These are phyloP conservation scores for Hyperoplus lanceolatus DNA, from an alignment of 2,797 vertebrate genomes.

Conservation along the genomic window DNA sequence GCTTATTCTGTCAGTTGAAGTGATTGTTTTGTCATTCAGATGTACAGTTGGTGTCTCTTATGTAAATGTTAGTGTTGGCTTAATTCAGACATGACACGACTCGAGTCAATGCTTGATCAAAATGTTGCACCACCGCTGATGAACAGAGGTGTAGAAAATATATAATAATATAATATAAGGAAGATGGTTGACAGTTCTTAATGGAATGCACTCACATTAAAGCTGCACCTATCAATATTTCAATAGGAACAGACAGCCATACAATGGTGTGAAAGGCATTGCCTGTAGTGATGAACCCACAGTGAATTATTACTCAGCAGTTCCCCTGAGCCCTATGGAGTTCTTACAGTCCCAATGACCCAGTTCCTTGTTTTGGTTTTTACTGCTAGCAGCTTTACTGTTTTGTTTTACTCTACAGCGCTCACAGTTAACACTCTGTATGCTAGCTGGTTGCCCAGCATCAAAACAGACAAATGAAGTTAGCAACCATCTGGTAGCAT, in stretches of 20 bases:
- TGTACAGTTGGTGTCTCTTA: background rate
- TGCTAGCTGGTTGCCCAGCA: background rate
- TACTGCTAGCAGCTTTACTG: background rate
- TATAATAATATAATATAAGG: background rate
- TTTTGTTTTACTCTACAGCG: background rate
- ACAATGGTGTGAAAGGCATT: background rate
- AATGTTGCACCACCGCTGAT: constrained; percentile 5
- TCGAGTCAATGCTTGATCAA: background rate
- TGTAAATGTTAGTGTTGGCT: background rate
- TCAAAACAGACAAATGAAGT: background rate
- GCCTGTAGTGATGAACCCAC: too few relatives aligned
- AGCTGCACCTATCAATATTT: background rate
- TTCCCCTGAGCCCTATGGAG: background rate
- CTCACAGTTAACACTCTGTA: background rate
- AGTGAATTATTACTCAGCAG: background rate
- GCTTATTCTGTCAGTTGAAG: background rate
- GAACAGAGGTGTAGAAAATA: background rate
- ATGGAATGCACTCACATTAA: constrained; percentile 11
- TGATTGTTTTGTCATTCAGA: background rate
- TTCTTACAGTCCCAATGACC: background rate
- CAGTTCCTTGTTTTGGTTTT: background rate
- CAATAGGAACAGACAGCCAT: background rate
- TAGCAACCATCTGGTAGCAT: background rate
- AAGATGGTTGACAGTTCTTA: background rate
- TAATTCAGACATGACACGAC: background rate